Evolutionary conservation across 2,113 vertebrate species (phyloP).

Genomic region (Hucho hucho): DNA sequence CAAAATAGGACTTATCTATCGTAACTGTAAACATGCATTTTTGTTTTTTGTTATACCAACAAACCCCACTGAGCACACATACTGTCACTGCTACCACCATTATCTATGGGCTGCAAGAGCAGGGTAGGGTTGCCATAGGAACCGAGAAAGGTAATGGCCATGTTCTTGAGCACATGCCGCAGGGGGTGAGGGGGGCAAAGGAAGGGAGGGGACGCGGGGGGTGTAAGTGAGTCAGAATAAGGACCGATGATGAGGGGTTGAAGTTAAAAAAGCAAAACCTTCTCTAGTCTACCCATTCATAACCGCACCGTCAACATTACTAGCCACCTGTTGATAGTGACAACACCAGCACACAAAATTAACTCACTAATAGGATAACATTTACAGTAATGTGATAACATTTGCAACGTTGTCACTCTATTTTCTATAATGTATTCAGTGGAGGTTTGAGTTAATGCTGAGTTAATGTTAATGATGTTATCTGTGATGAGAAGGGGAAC

Average conservation of each 20-base stretch:
- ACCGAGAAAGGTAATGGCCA: conserved; percentile 73
- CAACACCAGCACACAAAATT: not conserved
- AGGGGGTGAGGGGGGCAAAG: conserved; percentile 56
- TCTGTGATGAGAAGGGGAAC: conserved; percentile 26
- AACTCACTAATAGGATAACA: conserved; percentile 1
- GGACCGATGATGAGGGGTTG: conserved; percentile 46
- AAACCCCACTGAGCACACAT: conserved; percentile 27
- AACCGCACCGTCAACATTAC: conserved; percentile 16
- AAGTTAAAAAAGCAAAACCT: conserved; percentile 27
- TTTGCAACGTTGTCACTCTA: not conserved
- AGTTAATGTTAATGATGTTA: conserved; percentile 20
- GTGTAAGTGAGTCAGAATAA: conserved; percentile 46
- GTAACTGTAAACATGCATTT: not conserved
- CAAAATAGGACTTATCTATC: not conserved
- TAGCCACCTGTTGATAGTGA: not conserved
- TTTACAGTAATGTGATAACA: conserved; percentile 24
- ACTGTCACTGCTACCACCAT: conserved; percentile 34
- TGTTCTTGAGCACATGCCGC: conserved; percentile 68
- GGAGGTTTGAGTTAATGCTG: conserved; percentile 18
- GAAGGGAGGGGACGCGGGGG: conserved; percentile 13
- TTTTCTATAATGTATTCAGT: conserved; percentile 24
- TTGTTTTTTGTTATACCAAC: not conserved
- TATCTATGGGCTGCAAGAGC: conserved; percentile 51
- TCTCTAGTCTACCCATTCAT: not conserved
- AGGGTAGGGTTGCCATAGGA: conserved; percentile 75